phyloP scores from a whole-genome alignment of 2,797 vertebrate species.

The Crypturellus tataupa region DNA sequence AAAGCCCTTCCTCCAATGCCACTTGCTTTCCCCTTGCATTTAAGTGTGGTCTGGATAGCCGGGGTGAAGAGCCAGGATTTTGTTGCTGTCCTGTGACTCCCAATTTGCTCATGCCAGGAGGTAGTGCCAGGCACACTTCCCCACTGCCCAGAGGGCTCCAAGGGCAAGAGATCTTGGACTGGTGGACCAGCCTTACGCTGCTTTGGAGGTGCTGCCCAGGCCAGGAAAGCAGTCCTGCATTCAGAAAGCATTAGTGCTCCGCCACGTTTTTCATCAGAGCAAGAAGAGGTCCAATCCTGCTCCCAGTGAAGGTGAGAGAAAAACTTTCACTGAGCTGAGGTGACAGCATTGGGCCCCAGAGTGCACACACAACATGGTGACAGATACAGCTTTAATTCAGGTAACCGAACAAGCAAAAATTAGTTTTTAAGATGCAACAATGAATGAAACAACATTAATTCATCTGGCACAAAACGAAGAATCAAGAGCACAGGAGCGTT shows the following conservation, averaged over 20 bases:
- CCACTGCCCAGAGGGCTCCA: neutral
- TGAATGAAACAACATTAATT: constrained; percentile 59
- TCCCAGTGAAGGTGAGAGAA: constrained; percentile 27
- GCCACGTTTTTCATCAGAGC: neutral
- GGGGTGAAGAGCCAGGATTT: neutral
- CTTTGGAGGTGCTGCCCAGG: neutral
- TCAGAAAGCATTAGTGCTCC: constrained; percentile 55
- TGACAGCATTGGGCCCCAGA: neutral
- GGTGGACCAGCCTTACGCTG: neutral
- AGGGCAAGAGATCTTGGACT: neutral
- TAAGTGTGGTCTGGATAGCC: neutral
- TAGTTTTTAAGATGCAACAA: constrained; percentile 73
- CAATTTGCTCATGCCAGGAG: neutral
- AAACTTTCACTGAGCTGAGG: constrained; percentile 17
- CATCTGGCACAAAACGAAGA: constrained; percentile 23
- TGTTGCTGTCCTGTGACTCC: neutral
- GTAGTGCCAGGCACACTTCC: neutral
- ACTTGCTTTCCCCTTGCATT: neutral
- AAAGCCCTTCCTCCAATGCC: neutral
- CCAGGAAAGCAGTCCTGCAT: constrained; percentile 34
- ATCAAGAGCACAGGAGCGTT: constrained; percentile 45
- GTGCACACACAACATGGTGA: neutral
- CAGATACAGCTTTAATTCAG: constrained; percentile 62
- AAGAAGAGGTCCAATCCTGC: neutral
- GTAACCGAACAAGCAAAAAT: constrained; percentile 57